Conservation (phyloP, 1,140 invertebrate genomes). For the Magallana angulata region DNA sequence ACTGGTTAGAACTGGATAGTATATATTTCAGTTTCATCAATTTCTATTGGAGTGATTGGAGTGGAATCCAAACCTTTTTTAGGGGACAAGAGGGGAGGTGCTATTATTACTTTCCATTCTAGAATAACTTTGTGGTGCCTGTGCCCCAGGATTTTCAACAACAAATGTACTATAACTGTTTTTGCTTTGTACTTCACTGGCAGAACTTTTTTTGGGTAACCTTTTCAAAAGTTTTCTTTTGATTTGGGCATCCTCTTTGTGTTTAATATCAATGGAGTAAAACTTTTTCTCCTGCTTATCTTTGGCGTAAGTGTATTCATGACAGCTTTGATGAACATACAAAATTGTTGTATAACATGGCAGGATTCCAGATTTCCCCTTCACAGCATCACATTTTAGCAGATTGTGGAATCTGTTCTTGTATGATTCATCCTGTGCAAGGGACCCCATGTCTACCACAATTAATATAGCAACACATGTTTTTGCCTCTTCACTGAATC, state of each 20-base stretch:
- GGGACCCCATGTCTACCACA: not conserved
- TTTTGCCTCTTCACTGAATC: not conserved
- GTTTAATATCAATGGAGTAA: not conserved
- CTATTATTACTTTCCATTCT: too few relatives aligned
- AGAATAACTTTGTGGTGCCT: too few relatives aligned
- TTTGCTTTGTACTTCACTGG: too few relatives aligned
- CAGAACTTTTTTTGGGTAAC: not conserved
- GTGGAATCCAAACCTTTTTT: too few relatives aligned
- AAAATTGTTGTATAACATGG: slow-evolving; percentile 7
- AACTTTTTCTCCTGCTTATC: not conserved
- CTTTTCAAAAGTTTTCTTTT: not conserved
- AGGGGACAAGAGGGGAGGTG: too few relatives aligned
- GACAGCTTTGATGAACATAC: not conserved
- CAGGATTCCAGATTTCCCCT: not conserved
- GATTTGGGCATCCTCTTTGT: not conserved
- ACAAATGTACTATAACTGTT: too few relatives aligned
- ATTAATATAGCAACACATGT: not conserved
- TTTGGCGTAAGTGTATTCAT: not conserved
- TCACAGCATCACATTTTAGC: not conserved
- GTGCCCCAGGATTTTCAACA: too few relatives aligned
- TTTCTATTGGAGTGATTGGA: too few relatives aligned
- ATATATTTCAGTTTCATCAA: too few relatives aligned
- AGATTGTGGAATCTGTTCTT: not conserved
- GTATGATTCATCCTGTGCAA: not conserved
- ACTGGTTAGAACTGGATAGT: too few relatives aligned